phyloP scores from a whole-genome alignment of 2,888 invertebrate species.

The Drosophila robusta region DNA sequence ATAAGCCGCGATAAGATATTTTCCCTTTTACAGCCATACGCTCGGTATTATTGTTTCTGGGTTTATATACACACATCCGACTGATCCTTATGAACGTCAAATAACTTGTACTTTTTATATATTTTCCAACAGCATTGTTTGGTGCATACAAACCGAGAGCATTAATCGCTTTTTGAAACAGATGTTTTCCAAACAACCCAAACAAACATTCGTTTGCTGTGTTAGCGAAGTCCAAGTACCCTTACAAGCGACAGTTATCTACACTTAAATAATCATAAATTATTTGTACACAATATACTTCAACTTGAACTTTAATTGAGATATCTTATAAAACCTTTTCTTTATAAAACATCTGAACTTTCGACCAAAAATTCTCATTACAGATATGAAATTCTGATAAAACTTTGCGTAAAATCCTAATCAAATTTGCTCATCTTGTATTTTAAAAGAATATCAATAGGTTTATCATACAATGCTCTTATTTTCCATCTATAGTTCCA shows the following conservation, averaged over 20 bases:
- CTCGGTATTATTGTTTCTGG: background rate
- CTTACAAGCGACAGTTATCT: background rate
- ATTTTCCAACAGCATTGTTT: background rate
- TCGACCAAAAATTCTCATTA: too few species aligned
- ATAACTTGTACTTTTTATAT: too few species aligned
- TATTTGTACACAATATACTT: background rate
- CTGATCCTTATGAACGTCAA: conserved; percentile 2
- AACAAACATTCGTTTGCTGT: background rate
- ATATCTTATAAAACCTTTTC: too few species aligned
- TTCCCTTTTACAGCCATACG: conserved; percentile 7
- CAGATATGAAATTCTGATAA: too few species aligned
- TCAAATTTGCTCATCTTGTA: too few species aligned
- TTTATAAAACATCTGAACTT: too few species aligned
- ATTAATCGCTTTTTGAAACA: background rate
- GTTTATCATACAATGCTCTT: too few species aligned
- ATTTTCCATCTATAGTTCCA: too few species aligned
- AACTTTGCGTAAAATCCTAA: too few species aligned
- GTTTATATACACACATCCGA: conserved; percentile 1
- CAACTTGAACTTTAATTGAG: background rate
- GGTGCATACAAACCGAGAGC: background rate
- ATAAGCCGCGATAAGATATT: conserved; percentile 56
- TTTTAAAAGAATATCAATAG: too few species aligned
- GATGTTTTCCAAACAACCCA: background rate
- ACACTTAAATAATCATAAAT: background rate
- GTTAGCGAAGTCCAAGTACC: background rate